Evolutionary conservation across 2,113 vertebrate species (phyloP).

Genomic region (Girardinichthys multiradiatus): DNA sequence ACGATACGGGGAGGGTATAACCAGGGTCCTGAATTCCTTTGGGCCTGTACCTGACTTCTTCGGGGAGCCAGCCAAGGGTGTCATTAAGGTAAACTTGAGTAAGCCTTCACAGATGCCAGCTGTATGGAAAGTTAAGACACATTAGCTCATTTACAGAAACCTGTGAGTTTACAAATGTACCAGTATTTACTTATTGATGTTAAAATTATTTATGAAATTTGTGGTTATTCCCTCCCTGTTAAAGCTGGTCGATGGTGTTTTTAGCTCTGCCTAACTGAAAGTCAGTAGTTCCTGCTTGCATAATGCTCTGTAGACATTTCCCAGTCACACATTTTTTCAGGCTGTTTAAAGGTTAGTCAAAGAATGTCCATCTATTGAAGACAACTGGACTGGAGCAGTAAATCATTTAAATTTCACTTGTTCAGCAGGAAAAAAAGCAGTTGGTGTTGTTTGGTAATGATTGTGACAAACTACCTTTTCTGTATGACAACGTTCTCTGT

Average conservation of each 20-base stretch:
- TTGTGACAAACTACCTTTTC: neutral
- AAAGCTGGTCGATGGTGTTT: constrained; percentile 2
- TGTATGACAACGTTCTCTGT: neutral
- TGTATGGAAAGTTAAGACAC: neutral
- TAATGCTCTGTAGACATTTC: neutral
- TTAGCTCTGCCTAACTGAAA: constrained; percentile 34
- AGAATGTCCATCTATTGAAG: constrained; percentile 16
- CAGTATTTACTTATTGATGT: neutral
- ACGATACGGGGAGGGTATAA: constrained; percentile 86
- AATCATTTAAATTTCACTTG: neutral
- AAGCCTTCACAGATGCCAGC: too few relatives aligned
- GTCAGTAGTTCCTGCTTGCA: constrained; percentile 14
- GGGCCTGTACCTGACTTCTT: constrained; percentile 90
- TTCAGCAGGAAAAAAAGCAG: neutral
- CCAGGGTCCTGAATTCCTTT: constrained; percentile 84
- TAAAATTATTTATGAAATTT: neutral
- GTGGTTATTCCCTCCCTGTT: neutral
- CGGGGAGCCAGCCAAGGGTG: constrained; percentile 77
- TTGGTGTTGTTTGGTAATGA: neutral
- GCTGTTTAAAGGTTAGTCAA: constrained; percentile 23
- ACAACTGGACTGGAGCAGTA: neutral
- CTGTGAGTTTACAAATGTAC: neutral
- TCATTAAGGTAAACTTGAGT: constrained; percentile 79
- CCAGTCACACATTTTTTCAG: constrained; percentile 28
- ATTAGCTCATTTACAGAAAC: neutral